Percentiles rank a stretch among this genome's conserved stretches.
Evolutionary conservation across 2,797 vertebrate species (phyloP).

Genomic region (Carduelis carduelis): DNA sequence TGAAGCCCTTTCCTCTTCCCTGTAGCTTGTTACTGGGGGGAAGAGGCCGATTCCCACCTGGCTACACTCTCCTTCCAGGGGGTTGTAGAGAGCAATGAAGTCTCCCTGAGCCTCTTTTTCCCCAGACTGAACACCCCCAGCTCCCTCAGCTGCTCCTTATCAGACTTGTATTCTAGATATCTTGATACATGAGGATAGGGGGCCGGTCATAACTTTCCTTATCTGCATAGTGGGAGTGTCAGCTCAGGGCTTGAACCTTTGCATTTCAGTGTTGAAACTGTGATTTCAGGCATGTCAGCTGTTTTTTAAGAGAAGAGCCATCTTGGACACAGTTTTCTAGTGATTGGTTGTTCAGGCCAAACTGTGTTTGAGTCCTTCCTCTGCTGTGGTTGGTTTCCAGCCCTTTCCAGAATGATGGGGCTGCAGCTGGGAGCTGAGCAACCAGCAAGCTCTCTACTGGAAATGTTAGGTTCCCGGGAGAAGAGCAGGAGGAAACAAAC

Average conservation of each 20-base stretch:
- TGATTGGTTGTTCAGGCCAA: background rate
- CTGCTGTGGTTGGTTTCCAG: background rate
- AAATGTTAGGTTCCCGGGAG: fast-evolving
- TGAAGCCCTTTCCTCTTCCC: background rate
- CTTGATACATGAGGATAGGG: background rate
- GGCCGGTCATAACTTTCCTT: background rate
- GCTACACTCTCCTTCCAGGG: background rate
- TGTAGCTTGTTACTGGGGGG: background rate
- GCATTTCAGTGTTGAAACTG: fast-evolving
- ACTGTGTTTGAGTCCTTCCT: background rate
- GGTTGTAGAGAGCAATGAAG: fast-evolving
- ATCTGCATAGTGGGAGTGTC: fast-evolving
- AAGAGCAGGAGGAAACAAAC: background rate
- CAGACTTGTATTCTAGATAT: background rate
- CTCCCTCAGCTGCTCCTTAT: background rate
- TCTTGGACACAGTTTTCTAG: background rate
- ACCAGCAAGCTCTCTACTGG: background rate
- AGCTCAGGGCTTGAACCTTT: background rate
- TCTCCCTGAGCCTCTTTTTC: background rate
- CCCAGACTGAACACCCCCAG: background rate
- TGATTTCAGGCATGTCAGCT: background rate
- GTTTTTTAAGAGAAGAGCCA: background rate
- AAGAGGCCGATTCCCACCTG: background rate
- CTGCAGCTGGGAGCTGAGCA: background rate
- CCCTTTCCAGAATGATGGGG: background rate